phyloP scores from a whole-genome alignment of 1,140 invertebrate genomes.

The Drosophila sechellia region DNA sequence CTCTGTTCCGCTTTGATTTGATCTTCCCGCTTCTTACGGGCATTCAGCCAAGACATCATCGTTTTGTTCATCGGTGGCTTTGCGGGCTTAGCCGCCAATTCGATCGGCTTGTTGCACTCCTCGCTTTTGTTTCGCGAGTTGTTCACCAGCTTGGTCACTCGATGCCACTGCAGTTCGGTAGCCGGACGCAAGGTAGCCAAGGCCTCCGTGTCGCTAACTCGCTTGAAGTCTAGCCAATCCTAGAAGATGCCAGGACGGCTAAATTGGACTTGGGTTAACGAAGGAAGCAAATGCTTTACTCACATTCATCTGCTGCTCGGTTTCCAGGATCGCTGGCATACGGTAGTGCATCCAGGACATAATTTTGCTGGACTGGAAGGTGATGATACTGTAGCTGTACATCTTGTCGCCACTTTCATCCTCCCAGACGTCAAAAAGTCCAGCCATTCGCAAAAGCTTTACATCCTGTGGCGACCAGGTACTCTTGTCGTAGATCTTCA shows the following conservation, averaged over 20 bases:
- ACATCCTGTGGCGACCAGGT: constrained; percentile 87
- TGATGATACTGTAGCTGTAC: constrained; percentile 92
- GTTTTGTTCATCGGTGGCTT: constrained; percentile 62
- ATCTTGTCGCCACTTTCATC: constrained; percentile 86
- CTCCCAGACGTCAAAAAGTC: constrained; percentile 90
- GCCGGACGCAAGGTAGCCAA: constrained; percentile 86
- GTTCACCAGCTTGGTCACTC: constrained; percentile 90
- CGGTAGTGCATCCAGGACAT: constrained; percentile 91
- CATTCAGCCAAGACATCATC: constrained; percentile 70
- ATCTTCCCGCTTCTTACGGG: constrained; percentile 48
- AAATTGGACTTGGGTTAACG: background rate
- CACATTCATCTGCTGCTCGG: constrained; percentile 89
- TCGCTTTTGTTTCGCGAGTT: constrained; percentile 89
- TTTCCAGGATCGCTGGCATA: constrained; percentile 91
- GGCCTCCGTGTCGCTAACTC: constrained; percentile 86
- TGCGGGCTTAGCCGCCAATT: constrained; percentile 44
- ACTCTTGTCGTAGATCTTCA: constrained; percentile 86
- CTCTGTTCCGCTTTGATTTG: constrained; percentile 41
- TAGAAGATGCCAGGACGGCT: too few species aligned
- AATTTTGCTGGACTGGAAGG: constrained; percentile 89
- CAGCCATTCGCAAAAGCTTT: constrained; percentile 90
- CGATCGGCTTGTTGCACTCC: constrained; percentile 88
- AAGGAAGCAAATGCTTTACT: constrained; percentile 25
- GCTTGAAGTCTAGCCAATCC: constrained; percentile 89
- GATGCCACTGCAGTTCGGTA: constrained; percentile 87